Conservation (phyloP, 2,797 vertebrate genomes). For the Gymnothorax reevesii region DNA sequence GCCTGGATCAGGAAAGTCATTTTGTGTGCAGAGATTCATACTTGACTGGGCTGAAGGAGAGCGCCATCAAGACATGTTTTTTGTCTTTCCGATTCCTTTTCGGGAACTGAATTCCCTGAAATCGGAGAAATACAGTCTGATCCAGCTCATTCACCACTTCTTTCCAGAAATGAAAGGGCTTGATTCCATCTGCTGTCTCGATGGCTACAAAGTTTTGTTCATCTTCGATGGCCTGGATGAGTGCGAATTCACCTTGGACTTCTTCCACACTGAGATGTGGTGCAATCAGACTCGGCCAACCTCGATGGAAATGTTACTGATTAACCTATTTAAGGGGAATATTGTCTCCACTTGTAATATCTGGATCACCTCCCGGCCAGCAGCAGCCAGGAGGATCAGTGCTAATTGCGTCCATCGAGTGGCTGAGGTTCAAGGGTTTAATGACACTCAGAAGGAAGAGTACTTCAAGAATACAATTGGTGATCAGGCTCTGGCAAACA, state of each 20-base stretch:
- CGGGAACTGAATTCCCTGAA: conserved; percentile 63
- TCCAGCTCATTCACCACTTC: conserved; percentile 59
- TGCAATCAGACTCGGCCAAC: conserved; percentile 33
- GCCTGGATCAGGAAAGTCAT: conserved; percentile 73
- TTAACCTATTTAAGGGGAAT: conserved; percentile 68
- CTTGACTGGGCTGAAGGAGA: conserved; percentile 68
- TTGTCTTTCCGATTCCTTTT: conserved; percentile 68
- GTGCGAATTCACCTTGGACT: conserved; percentile 56
- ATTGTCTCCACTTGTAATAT: conserved; percentile 48
- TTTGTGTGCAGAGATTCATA: conserved; percentile 62
- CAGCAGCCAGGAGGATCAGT: conserved; percentile 46
- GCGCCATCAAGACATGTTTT: conserved; percentile 57
- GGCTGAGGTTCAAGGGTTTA: conserved; percentile 69
- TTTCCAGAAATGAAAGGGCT: conserved; percentile 67
- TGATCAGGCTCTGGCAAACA: conserved; percentile 56
- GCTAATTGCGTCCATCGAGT: conserved; percentile 52
- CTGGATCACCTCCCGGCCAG: conserved; percentile 59
- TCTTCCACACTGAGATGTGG: conserved; percentile 49
- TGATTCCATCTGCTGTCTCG: conserved; percentile 42
- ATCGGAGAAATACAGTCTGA: conserved; percentile 47
- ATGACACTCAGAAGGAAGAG: conserved; percentile 55
- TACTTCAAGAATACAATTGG: conserved; percentile 68
- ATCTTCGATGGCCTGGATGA: conserved; percentile 75
- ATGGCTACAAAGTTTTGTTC: conserved; percentile 61
- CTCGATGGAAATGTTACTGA: conserved; percentile 55